Evolutionary conservation across 2,113 vertebrate species (phyloP), one percentile per base, ranked within the genome.

Genomic region (Peromyscus polionotus): DNA sequence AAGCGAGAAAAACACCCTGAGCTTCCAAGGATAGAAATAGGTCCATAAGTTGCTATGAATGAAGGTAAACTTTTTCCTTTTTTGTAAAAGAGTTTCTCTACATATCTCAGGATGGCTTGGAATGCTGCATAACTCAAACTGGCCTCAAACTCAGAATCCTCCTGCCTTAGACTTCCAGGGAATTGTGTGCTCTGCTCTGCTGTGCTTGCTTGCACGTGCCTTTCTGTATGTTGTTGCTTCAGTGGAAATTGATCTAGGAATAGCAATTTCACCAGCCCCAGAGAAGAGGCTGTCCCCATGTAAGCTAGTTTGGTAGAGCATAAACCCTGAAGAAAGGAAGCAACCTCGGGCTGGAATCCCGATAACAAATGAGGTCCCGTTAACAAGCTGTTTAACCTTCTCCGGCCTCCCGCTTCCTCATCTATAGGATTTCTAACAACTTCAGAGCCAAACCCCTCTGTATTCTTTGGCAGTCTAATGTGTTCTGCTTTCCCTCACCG

Each of bases 1-100:
- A 91, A 92, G 68, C 59, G 93, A 84, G 39, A 96, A 84, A 54
- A 36, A 54, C 88, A 68, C 57, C 77, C 79, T 77, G 39, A 2
- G 45, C 84, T 97, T 94, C 45, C 33, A 22, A 39, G 59, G 42
- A 24, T 20, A 70, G 70, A 33, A 45, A 48, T 59, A 76, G 45
- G 8, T n/a, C 63, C n/a, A 79, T 77, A 91, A 33, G 13, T 48
- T 79, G 51, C 48, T 88, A 12, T 88, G 67, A 65, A 89, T 70
- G 39, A 12, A 96, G 17, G 20, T n/a, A 61, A 51, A 94, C 48
- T 10, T 76, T 36, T 63, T n/a, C 14, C 17, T 88, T 76, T 81
- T 70, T 51, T 57, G 48, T 54, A 24, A 72, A 54, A 54, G 36
- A 28, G 31, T 57, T 16, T 57, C 51, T 72, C 51, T 42, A 3